Conservation (phyloP, 2,113 vertebrate genomes). For the Geococcyx californianus region DNA sequence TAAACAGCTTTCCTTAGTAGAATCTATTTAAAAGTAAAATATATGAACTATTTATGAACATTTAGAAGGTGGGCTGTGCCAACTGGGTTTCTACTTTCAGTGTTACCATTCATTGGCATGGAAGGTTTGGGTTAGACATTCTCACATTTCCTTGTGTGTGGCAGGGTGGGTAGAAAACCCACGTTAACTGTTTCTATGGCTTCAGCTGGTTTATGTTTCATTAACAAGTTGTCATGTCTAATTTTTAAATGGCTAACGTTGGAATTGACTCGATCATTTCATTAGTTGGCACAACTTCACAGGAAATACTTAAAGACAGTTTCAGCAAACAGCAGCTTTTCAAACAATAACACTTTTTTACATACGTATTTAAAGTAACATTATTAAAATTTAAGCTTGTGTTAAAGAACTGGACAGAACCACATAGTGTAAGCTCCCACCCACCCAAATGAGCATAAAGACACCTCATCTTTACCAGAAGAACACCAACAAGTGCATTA, state of each 20-base stretch:
- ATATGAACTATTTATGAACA: slow-evolving; percentile 69
- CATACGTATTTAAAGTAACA: slow-evolving; percentile 72
- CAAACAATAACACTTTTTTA: slow-evolving; percentile 76
- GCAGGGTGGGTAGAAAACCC: not conserved
- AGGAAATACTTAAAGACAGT: slow-evolving; percentile 75
- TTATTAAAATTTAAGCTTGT: slow-evolving; percentile 67
- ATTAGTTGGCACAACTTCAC: slow-evolving; percentile 76
- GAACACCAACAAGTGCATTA: slow-evolving; percentile 75
- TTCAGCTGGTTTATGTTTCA: slow-evolving; percentile 24
- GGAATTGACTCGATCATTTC: slow-evolving; percentile 33
- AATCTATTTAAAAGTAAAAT: slow-evolving; percentile 69
- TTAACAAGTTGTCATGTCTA: not conserved
- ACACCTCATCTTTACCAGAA: slow-evolving; percentile 62
- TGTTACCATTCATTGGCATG: not conserved
- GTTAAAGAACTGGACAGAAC: slow-evolving; percentile 68
- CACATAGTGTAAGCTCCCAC: slow-evolving; percentile 58
- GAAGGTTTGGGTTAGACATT: slow-evolving; percentile 6
- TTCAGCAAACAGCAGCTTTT: slow-evolving; percentile 77
- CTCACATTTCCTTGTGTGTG: not conserved
- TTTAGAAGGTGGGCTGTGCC: slow-evolving; percentile 74
- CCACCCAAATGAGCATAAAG: slow-evolving; percentile 43
- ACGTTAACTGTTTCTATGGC: not conserved
- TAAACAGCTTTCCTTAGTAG: slow-evolving; percentile 70
- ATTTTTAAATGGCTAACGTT: slow-evolving; percentile 26
- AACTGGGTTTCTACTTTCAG: slow-evolving; percentile 58